Evolutionary conservation across 2,797 vertebrate genomes (phyloP), one percentile per base, ranked within the genome.

Genomic region (Sphenopsis melanotis): DNA sequence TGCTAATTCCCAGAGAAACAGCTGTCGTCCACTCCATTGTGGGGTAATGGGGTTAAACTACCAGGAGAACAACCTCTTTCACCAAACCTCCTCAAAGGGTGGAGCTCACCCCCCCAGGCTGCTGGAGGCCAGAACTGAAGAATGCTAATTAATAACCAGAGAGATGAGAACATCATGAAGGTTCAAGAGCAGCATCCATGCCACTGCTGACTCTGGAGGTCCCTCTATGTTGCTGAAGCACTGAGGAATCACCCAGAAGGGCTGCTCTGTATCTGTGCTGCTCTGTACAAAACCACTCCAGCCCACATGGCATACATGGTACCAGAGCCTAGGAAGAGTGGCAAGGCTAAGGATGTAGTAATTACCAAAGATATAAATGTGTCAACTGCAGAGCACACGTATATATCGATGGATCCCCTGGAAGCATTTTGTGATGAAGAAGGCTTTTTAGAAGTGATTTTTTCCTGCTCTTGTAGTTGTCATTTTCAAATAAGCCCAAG

Each of bases 361-460:
- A 92, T 89, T 85, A 70, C 50, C 39, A 37, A 50, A 95, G 76
- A 75, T 64, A 64, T 63, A 90, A 87, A 89, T 20, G 53, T 89
- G 82, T 71, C 76, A 91, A 7, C 53, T 64, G 83, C 55, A 44
- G 46, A 93, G 57, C 60, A 52, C 9, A 75, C 7, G 0, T 26
- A 68, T n/a, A 29, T 91, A 83, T 44, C 0, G 4, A 78, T 47
- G 63, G 83, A 84, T 70, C 56, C 68, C 81, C 74, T 84, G 78
- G 72, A 93, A 95, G 71, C 57, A 52, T 39, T 82, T 70, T 76
- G 26, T 39, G 75, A 89, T 47, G 69, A 89, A 76, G 44, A 27
- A 9, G 39, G 55, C 12, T 72, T 88, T 89, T 76, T 32, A 76
- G n/a, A 82, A 87, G 55, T 20, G 15, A 15, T 76, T 81, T 90